Conservation (phyloP, 2,797 vertebrate genomes). For the Mus spretus region DNA sequence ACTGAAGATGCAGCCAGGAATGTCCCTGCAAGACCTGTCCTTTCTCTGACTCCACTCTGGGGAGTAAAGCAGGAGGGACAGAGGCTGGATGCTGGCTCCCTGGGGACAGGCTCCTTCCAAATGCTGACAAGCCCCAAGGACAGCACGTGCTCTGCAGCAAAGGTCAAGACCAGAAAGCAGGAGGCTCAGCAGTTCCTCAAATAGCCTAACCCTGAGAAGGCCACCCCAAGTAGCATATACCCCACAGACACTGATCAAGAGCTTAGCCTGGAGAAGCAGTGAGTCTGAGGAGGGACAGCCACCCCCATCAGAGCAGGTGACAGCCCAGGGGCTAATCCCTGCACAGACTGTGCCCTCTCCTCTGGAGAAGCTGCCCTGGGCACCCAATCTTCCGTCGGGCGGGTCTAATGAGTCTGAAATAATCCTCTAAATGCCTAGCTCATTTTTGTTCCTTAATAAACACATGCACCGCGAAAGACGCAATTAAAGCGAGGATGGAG, state of each 20-base stretch:
- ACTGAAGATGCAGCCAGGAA: background rate
- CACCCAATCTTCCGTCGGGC: background rate
- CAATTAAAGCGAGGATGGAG: constrained; percentile 61
- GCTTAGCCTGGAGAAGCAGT: background rate
- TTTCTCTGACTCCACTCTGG: background rate
- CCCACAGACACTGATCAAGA: background rate
- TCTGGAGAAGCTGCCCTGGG: background rate
- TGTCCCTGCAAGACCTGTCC: background rate
- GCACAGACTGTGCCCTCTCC: background rate
- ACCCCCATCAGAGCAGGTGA: background rate
- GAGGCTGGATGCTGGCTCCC: constrained; percentile 8
- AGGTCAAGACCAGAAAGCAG: constrained; percentile 74
- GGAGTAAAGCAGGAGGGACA: constrained; percentile 26
- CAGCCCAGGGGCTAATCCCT: background rate
- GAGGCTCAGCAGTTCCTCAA: constrained; percentile 65
- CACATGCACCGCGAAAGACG: constrained; percentile 37
- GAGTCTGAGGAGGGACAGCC: background rate
- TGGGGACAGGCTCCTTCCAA: constrained; percentile 48
- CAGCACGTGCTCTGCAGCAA: constrained; percentile 30
- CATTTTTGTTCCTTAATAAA: constrained; percentile 64
- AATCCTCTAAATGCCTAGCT: constrained; percentile 17
- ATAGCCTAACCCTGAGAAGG: background rate
- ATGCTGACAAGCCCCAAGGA: constrained; percentile 5
- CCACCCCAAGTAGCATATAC: background rate
- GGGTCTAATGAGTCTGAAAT: constrained; percentile 43